These are phyloP conservation scores for Matsumyia berberina DNA, from an alignment of 2,888 invertebrate genomes.

Conservation along the genomic window DNA sequence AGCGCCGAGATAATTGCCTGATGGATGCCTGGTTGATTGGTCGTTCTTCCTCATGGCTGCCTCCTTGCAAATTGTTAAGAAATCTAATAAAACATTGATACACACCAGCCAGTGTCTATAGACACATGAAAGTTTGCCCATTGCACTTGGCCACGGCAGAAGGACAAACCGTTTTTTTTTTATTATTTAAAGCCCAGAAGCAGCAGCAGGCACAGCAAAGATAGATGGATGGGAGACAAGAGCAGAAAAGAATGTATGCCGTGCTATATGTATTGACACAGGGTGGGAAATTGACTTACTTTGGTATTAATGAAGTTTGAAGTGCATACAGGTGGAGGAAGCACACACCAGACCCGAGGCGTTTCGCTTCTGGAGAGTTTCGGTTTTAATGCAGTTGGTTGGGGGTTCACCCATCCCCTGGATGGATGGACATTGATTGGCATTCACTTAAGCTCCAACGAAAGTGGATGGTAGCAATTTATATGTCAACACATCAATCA, in stretches of 20 bases:
- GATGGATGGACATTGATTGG: constrained; percentile 63
- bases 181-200: constrained; percentile 15
- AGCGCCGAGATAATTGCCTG: constrained; percentile 3
- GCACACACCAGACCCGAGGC: constrained; percentile 24
- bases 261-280: constrained; percentile 52
- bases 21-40: constrained; percentile 18
- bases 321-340: constrained; percentile 41
- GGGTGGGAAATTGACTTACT: constrained; percentile 65
- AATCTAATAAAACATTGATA: constrained; percentile 59
- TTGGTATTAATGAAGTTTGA: constrained; percentile 70
- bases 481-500: constrained; percentile 43
- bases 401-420: constrained; percentile 2
- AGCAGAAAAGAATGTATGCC: constrained; percentile 4
- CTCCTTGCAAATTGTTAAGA: constrained; percentile 45
- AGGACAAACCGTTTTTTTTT: constrained; percentile 8
- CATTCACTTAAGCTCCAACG: constrained; percentile 41
- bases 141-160: constrained; percentile 26
- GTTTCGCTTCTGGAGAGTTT: constrained; percentile 7
- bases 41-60: background rate
- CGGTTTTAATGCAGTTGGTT: constrained; percentile 40
- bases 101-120: background rate
- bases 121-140: constrained; percentile 23
- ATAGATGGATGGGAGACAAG: background rate
- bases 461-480: constrained; percentile 47
- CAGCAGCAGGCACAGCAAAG: background rate